Percentiles rank a stretch among this genome's conserved stretches.
phyloP scores from a whole-genome alignment of 2,113 vertebrate species.

The Cairina moschata region DNA sequence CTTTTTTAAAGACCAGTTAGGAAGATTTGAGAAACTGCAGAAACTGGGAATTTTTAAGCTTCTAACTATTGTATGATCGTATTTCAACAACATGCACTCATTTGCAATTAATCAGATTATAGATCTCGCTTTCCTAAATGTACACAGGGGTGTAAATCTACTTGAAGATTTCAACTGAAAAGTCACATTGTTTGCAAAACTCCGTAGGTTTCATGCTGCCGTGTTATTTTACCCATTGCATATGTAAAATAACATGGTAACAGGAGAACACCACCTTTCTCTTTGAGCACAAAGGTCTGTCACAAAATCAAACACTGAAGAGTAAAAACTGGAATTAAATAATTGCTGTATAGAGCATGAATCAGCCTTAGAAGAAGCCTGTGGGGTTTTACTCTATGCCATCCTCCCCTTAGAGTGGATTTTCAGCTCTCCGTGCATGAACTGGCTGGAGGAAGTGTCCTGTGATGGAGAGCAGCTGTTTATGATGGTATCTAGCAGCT shows the following conservation, averaged over 20 bases:
- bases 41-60: not conserved
- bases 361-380: not conserved
- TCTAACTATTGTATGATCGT: not conserved
- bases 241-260: not conserved
- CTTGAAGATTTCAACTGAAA: not conserved
- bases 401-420: not conserved
- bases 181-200: not conserved
- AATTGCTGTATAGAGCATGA: not conserved
- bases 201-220: fast-evolving
- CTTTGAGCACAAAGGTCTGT: not conserved
- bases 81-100: not conserved
- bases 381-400: not conserved
- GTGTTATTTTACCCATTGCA: not conserved
- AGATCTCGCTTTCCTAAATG: not conserved
- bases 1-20: constrained; percentile 2
- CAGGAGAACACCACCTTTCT: not conserved
- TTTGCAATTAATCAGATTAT: not conserved
- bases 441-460: not conserved
- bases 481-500: not conserved
- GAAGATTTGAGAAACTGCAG: constrained; percentile 9
- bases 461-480: constrained; percentile 21
- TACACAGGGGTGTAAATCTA: not conserved
- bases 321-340: not conserved
- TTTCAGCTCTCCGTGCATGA: not conserved
- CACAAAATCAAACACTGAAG: not conserved